Evolutionary conservation across 2,888 invertebrate species (phyloP).

Genomic region (Thereva nobilitata): DNA sequence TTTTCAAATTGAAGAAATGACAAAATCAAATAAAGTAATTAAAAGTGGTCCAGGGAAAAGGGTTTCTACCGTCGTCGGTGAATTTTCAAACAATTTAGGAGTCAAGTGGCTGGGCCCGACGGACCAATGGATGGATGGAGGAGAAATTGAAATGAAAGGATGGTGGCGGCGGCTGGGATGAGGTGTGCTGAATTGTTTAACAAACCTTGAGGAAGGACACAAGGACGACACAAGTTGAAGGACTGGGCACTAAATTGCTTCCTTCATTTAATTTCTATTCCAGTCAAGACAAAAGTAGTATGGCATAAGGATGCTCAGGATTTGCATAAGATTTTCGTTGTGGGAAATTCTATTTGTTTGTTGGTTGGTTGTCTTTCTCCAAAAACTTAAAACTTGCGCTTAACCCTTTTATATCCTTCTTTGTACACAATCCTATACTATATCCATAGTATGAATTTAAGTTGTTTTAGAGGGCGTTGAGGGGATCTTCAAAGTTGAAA

Average conservation of each 20-base stretch:
- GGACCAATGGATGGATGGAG: not conserved
- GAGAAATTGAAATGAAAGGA: not conserved
- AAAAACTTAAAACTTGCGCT: too few relatives aligned
- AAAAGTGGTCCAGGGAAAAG: slow-evolving; percentile 29
- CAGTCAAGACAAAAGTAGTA: slow-evolving; percentile 7
- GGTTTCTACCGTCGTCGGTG: slow-evolving; percentile 3
- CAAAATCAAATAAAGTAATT: slow-evolving; percentile 35
- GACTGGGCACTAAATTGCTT: slow-evolving; percentile 25
- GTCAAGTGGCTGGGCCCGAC: not conserved
- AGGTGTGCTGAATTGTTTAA: too few relatives aligned
- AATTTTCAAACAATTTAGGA: not conserved
- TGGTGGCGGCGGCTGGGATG: not conserved
- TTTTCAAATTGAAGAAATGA: slow-evolving; percentile 34
- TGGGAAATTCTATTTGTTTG: too few relatives aligned
- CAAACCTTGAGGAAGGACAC: not conserved
- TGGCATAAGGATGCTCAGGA: slow-evolving; percentile 18
- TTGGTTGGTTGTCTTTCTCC: too few relatives aligned
- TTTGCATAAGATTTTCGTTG: slow-evolving; percentile 30
- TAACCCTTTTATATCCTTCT: too few relatives aligned
- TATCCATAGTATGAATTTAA: not conserved
- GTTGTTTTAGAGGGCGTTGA: not conserved
- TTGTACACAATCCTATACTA: too few relatives aligned
- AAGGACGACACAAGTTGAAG: slow-evolving; percentile 21
- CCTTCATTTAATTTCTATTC: slow-evolving; percentile 34
- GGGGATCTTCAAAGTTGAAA: not conserved